A percentile compares a stretch with the other conserved stretches of the same genome.
Evolutionary conservation across 2,888 invertebrate species (phyloP).

Genomic region (Apotomis turbidana): DNA sequence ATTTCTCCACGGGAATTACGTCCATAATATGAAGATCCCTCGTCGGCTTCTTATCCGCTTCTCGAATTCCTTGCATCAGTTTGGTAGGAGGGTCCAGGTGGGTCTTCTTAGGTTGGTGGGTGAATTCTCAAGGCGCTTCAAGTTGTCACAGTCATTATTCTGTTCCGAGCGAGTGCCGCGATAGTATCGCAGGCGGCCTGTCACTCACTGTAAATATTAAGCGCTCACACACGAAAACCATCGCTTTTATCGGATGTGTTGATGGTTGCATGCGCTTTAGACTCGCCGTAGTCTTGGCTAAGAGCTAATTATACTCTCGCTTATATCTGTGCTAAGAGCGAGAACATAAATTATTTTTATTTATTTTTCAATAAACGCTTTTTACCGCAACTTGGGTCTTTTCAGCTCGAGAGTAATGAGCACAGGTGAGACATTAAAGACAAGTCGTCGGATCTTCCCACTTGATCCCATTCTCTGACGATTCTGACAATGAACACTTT

Average conservation of each 20-base stretch:
- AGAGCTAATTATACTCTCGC: neutral
- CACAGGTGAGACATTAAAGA: no score
- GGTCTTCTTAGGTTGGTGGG: conserved; percentile 43
- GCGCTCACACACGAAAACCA: conserved; percentile 30
- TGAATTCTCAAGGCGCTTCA: conserved; percentile 56
- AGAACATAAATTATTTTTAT: no score
- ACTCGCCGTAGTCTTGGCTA: neutral
- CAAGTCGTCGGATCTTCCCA: no score
- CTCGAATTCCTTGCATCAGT: conserved; percentile 25
- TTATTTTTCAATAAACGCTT: no score
- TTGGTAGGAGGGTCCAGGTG: conserved; percentile 23
- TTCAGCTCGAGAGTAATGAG: no score
- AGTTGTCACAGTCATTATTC: conserved; percentile 66
- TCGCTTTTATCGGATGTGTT: conserved; percentile 28
- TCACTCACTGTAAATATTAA: conserved; percentile 58
- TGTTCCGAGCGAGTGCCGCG: conserved; percentile 61
- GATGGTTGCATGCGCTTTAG: conserved; percentile 26
- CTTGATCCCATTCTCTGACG: no score
- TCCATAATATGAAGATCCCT: conserved; percentile 47
- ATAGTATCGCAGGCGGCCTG: conserved; percentile 51
- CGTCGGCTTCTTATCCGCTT: conserved; percentile 44
- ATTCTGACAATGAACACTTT: no score
- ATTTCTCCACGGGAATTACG: conserved; percentile 40
- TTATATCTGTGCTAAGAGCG: neutral
- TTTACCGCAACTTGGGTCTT: no score